Base-by-base conservation (phyloP, 2,888 invertebrate genomes). In the Latrodectus elegans region DNA sequence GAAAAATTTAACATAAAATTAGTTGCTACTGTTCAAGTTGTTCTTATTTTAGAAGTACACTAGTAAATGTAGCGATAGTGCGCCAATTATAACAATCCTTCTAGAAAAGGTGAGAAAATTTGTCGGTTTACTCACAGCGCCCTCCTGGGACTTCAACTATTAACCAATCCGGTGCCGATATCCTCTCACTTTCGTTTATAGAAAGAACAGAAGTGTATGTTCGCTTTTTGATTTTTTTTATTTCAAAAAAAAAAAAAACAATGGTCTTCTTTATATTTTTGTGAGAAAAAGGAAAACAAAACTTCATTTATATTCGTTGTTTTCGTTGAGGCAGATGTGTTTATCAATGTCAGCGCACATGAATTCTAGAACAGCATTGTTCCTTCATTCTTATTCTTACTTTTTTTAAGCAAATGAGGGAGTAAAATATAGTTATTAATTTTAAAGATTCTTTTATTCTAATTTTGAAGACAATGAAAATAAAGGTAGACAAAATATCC, bases 61-160 rank as follows among this genome's bases (percentile, higher is more conserved):
- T 38, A 38, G 38, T 0, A 55, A 1, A 55, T 10, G 22, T 3
- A 22, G 80, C 86, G 76, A 75, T 80, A 67, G 55, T 11, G 3
- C n/a, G 86, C 86, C 86, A 86, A 86, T 26, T 76, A 51, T 17
- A 51, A 73, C 17, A 77, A 15, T 15, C 64, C 70, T 17, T 53
- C 49, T 15, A 22, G 26, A 70, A 55, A 52, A 76, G 83, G 71
- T 81, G 76, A 81, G 82, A 74, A 67, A 68, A 72, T 17, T 68
- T 64, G 80, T 76, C 52, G 86, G 75, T 55, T 79, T 75, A 80
- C 79, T 70, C 73, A 14, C 70, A 76, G 80, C 86, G 86, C 86
- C 86, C 81, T 86, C 86, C 79, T 80, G 81, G 86, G 76, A 86
- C 64, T 81, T 71, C 65, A 86, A 86, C 86, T 86, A 80, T 86